Evolutionary conservation across 37 sponge, comb jelly and placozoan genomes (phyloP).

Genomic region (Ephydatia muelleri): DNA sequence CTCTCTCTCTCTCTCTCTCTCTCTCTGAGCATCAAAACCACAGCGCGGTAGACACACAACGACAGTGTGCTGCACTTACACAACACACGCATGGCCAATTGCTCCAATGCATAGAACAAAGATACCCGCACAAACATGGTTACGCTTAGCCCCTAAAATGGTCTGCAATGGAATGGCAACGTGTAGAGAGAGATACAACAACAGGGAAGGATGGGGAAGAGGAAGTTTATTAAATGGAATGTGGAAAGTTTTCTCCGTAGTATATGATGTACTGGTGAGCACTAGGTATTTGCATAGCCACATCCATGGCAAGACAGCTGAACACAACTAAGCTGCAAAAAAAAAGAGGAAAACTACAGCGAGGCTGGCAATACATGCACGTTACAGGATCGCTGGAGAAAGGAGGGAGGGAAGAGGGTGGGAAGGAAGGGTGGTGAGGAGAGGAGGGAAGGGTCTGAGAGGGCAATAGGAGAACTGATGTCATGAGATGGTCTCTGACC

Average conservation of each 20-base stretch:
- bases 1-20: background rate
- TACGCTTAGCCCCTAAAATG: no score
- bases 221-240: no score
- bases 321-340: slow-evolving; percentile 2
- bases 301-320: no score
- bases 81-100: background rate
- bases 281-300: no score
- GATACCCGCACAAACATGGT: no score
- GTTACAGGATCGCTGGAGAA: background rate
- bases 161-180: background rate
- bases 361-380: no score
- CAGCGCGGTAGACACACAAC: background rate
- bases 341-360: background rate
- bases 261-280: no score
- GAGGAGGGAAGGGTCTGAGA: background rate
- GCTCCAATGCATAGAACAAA: no score
- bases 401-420: slow-evolving; percentile 2
- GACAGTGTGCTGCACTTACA: background rate
- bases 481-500: slow-evolving; percentile 1
- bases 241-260: no score
- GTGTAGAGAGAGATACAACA: background rate
- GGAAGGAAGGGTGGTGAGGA: background rate
- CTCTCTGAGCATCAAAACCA: background rate
- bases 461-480: background rate
- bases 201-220: background rate